phyloP scores from a whole-genome alignment of 2,888 invertebrate genomes.

The Therioaphis trifolii region DNA sequence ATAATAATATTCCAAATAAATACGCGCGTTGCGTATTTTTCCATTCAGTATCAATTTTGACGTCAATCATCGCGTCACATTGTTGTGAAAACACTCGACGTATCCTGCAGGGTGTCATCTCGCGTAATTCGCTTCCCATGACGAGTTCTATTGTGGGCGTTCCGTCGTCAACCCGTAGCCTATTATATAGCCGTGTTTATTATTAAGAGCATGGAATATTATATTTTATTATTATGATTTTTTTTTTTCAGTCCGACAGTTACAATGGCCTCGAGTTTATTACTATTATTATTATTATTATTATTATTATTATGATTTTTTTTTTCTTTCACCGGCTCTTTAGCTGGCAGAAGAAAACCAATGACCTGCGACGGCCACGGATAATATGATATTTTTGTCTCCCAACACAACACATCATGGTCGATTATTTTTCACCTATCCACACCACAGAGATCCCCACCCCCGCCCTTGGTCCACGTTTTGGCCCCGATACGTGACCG shows the following conservation, averaged over 20 bases:
- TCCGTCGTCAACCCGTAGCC: constrained; percentile 42
- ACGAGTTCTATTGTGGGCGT: constrained; percentile 60
- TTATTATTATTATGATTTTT: constrained; percentile 13
- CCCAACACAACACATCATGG: constrained; percentile 46
- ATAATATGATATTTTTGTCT: constrained; percentile 60
- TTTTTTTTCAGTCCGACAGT: constrained; percentile 48
- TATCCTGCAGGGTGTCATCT: constrained; percentile 50
- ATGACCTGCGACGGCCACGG: constrained; percentile 61
- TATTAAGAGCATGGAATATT: constrained; percentile 59
- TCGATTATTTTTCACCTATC: constrained; percentile 60
- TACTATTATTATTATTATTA: constrained; percentile 38
- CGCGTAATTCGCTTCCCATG: constrained; percentile 60
- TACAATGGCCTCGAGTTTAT: constrained; percentile 59
- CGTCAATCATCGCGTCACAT: constrained; percentile 56
- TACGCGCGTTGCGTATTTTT: constrained; percentile 23
- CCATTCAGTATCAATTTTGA: constrained; percentile 44
- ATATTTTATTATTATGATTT: constrained; percentile 49
- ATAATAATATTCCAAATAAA: constrained; percentile 40
- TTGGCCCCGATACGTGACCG: constrained; percentile 62
- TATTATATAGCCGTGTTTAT: constrained; percentile 42
- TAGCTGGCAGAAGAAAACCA: constrained; percentile 58
- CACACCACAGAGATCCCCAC: constrained; percentile 21
- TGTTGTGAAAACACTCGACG: constrained; percentile 44
- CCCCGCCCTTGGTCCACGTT: constrained; percentile 36
- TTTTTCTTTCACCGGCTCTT: constrained; percentile 36